A percentile compares a stretch with the other conserved stretches of the same genome.
These are phyloP conservation scores for Ommatoiulus sabulosus DNA, from an alignment of 2,888 invertebrate species.

Conservation along the genomic window DNA sequence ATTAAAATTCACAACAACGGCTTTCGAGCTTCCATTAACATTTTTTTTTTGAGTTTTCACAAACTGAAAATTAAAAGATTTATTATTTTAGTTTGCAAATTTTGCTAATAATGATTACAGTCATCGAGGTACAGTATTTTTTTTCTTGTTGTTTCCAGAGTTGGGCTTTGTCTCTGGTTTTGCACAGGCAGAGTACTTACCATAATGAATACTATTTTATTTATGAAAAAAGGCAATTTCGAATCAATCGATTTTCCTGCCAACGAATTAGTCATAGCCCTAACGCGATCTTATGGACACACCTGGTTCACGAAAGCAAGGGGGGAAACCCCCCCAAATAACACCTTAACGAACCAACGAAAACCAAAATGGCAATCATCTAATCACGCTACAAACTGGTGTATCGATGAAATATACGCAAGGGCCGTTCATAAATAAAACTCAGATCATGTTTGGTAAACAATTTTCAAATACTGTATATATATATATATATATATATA, in stretches of 20 bases:
- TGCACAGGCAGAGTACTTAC: neutral
- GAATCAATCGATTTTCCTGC: conserved; percentile 1
- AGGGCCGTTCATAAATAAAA: neutral
- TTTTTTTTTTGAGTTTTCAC: neutral
- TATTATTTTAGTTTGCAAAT: neutral
- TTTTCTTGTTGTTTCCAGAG: neutral
- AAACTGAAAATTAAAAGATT: neutral
- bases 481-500: no score
- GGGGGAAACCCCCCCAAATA: neutral
- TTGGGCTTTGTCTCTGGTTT: neutral
- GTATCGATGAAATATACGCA: neutral
- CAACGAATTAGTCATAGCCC: conserved; percentile 29
- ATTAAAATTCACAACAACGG: neutral
- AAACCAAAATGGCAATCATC: neutral
- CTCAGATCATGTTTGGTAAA: neutral
- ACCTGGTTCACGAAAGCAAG: neutral
- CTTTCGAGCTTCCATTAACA: neutral
- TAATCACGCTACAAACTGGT: neutral
- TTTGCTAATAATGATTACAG: neutral
- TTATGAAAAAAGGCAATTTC: conserved; percentile 38
- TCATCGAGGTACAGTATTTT: neutral
- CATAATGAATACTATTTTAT: conserved; percentile 21
- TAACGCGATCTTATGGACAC: conserved; percentile 8
- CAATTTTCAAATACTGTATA: no score
- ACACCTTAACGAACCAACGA: neutral